Base-by-base conservation (phyloP, 2,113 vertebrate genomes). In the Typhlomys cinereus region DNA sequence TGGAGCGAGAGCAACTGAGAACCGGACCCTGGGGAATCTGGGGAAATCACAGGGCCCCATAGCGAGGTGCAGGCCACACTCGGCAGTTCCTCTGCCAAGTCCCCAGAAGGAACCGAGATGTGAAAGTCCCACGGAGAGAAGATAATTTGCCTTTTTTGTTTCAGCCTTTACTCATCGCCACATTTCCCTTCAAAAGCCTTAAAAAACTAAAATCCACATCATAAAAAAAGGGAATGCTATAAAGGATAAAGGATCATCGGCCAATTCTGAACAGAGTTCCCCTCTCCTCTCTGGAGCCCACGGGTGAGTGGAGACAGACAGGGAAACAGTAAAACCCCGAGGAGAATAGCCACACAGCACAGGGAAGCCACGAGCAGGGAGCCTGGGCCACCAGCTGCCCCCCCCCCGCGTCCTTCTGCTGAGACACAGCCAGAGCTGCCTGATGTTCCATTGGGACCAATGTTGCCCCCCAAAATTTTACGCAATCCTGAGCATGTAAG, bases 71-170 rank as follows among this genome's bases (percentile, higher is more conserved):
- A 50, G n/a, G 52, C 4, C 7, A 34, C 67, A 80, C 41, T 78
- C 78, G 78, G 44, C 29, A 69, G 64, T n/a, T n/a, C n/a, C n/a
- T n/a, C n/a, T n/a, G n/a, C n/a, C n/a, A n/a, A n/a, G 78, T n/a
- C 23, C 62, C 52, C 73, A 44, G 44, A 69, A 23, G 82, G 76
- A 96, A 94, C 64, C 64, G 73, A 95, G 50, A 88, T 48, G 48
- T 13, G 59, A 85, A 80, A 93, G 57, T 93, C 54, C 86, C 64
- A 84, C 52, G 46, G 73, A 79, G 66, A 95, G 70, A 78, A 88
- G 61, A 86, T 59, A 50, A 79, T 90, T 87, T 66, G 36, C 64
- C 50, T 88, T 27, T 79, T 39, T 73, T 73, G 41, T 71, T 29
- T 83, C 67, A 31, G 20, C 46, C 44, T 90, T 93, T 85, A 64